Evolutionary conservation across 2,888 invertebrate species (phyloP).

Genomic region (Vanessa cardui): DNA sequence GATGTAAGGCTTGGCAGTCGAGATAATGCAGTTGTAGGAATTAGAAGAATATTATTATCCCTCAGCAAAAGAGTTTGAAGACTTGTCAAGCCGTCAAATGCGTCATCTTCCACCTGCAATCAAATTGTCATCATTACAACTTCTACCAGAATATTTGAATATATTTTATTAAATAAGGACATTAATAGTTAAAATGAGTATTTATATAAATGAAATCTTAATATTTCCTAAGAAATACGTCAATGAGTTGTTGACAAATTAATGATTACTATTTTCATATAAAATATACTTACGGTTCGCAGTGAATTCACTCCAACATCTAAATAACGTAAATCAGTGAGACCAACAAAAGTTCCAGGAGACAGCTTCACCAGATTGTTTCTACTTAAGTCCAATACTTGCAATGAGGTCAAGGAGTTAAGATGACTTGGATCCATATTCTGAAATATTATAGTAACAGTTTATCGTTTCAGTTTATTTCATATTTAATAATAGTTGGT

Average conservation of each 20-base stretch:
- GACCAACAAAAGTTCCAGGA: conserved; percentile 90
- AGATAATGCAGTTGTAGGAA: conserved; percentile 92
- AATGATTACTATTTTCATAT: neutral
- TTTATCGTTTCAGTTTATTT: no score
- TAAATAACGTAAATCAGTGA: conserved; percentile 87
- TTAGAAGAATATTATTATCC: conserved; percentile 93
- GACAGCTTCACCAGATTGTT: conserved; percentile 92
- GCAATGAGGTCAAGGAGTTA: conserved; percentile 85
- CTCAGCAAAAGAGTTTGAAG: conserved; percentile 89
- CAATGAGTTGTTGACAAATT: no score
- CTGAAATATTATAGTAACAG: conserved; percentile 69
- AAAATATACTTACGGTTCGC: conserved; percentile 86
- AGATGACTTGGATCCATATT: conserved; percentile 89
- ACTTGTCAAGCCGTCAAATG: conserved; percentile 91
- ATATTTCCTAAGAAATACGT: no score
- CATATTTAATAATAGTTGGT: no score
- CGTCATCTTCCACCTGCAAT: conserved; percentile 91
- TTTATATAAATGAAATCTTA: neutral
- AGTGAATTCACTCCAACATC: conserved; percentile 94
- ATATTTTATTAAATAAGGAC: no score
- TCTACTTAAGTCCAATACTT: conserved; percentile 91
- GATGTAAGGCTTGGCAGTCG: conserved; percentile 88
- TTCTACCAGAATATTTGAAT: neutral
- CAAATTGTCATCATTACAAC: neutral
- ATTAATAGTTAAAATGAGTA: neutral